phyloP scores from a whole-genome alignment of 2,797 vertebrate genomes.

The Petrocephalus schoutedeni region DNA sequence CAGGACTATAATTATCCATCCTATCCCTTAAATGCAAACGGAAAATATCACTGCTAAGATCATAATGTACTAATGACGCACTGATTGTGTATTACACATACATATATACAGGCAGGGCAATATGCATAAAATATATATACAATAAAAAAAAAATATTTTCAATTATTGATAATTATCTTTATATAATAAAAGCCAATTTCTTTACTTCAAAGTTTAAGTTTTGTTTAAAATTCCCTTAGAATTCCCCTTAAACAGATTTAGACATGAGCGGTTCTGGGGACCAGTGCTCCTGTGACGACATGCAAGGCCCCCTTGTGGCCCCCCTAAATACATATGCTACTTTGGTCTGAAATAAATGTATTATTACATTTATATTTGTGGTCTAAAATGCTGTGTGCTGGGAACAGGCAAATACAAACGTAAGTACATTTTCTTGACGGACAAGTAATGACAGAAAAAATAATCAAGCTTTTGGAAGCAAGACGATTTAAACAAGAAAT shows the following conservation, averaged over 20 bases:
- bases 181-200: neutral
- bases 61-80: neutral
- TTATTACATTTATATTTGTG: no score
- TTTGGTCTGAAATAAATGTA: no score
- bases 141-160: neutral
- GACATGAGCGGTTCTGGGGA: no score
- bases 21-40: neutral
- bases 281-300: no score
- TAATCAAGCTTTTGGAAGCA: no score
- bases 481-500: no score
- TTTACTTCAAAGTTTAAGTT: neutral
- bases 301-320: no score
- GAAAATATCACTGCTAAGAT: neutral
- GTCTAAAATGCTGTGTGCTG: no score
- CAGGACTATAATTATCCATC: neutral
- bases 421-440: no score
- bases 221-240: neutral
- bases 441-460: no score
- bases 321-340: no score
- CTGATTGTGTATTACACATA: neutral
- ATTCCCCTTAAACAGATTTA: neutral
- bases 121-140: neutral
- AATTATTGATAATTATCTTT: neutral
- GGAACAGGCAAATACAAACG: no score
- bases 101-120: neutral